phyloP scores from a whole-genome alignment of 2,888 invertebrate genomes.

The Tolmerus cingulatus region DNA sequence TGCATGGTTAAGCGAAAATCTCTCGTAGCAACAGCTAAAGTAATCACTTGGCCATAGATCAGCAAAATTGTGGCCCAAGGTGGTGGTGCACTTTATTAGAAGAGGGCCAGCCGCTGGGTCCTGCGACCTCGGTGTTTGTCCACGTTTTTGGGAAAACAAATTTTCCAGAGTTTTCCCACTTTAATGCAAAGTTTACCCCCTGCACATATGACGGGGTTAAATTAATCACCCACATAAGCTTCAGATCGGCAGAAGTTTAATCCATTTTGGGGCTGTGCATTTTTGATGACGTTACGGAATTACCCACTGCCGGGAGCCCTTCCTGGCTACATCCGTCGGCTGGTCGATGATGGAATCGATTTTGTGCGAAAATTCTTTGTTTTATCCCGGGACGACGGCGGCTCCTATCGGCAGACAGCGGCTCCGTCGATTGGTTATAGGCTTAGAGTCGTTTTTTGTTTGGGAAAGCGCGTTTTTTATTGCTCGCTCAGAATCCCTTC shows the following conservation, averaged over 20 bases:
- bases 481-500: conserved; percentile 2
- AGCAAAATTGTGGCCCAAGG: conserved; percentile 11
- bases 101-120: not conserved
- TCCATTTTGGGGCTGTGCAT: conserved; percentile 38
- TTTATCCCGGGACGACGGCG: not conserved
- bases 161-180: conserved; percentile 14
- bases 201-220: conserved; percentile 8
- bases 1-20: conserved; percentile 17
- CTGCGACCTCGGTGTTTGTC: conserved; percentile 7
- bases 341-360: conserved; percentile 32
- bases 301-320: not conserved
- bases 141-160: conserved; percentile 18
- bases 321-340: not conserved
- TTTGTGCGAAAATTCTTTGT: conserved; percentile 16
- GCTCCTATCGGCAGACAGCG: not conserved
- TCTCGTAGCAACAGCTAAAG: conserved; percentile 12
- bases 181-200: conserved; percentile 31
- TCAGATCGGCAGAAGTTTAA: conserved; percentile 39
- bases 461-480: not conserved
- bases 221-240: conserved; percentile 37
- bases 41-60: not conserved
- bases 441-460: conserved; percentile 37
- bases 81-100: not conserved
- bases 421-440: conserved; percentile 31
- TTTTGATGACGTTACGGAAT: conserved; percentile 40